Base-by-base conservation (phyloP, 1,140 invertebrate genomes). In the Achroia grisella region DNA sequence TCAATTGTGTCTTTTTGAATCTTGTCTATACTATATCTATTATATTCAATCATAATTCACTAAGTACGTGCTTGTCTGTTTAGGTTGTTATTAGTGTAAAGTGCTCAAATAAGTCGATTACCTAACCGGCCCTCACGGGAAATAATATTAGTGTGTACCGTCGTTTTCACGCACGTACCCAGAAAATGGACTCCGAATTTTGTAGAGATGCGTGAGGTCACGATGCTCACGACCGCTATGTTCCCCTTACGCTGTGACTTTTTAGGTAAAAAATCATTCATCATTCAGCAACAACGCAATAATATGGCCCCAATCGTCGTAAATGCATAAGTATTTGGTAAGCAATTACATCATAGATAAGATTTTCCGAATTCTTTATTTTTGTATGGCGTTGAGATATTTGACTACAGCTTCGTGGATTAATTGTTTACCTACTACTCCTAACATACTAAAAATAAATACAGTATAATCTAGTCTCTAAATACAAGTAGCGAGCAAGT, bases 141-240 rank as follows among this genome's bases (percentile, higher is more conserved):
- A 70, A 65, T 60, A 59, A 52, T 64, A 57, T 59, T 52, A 56
- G 52, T 58, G 52, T 52, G 50, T 54, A 52, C 35, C 41, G 46
- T 44, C 43, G 54, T 64, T 61, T 71, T 77, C 63, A 77, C 66
- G 76, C 76, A 77, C 76, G 73, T 71, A 74, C 49, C 41, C 44
- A 44, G 48, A 52, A 57, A 74, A 79, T 74, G 65, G 63, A 61
- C 60, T 65, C 46, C 49, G 64, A 71, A 75, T 73, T 72, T 71
- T 60, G 60, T 56, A 27, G 57, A 62, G 70, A 70, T 64, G 63
- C 70, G 64, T 71, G 61, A 68, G 69, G 67, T 74, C 71, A 70
- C 69, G 71, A 48, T 37, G 52, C 56, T 55, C 62, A 62, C 62
- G 68, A 58, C 58, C 61, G 41, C 50, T 43, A 50, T 52, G 47